Conservation (phyloP, 1,140 invertebrate genomes). For the Drosophila nebulosa region DNA sequence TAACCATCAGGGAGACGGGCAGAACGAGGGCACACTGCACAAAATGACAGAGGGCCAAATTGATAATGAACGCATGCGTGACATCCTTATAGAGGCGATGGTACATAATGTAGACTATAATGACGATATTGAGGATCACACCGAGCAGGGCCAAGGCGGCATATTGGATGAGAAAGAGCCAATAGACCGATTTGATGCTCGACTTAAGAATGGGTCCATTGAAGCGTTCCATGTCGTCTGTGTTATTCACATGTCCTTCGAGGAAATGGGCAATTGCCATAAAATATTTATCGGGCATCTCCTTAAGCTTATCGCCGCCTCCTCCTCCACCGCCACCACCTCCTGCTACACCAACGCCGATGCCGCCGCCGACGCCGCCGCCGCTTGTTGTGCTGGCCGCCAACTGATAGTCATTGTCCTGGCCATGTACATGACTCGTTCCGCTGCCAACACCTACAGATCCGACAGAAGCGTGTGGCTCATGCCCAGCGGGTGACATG, state of each 20-base stretch:
- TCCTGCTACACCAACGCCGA: too few relatives aligned
- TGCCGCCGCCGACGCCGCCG: too few relatives aligned
- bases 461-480: slow-evolving; percentile 20
- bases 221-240: slow-evolving; percentile 59
- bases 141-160: slow-evolving; percentile 83
- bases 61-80: slow-evolving; percentile 86
- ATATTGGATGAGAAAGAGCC: slow-evolving; percentile 86
- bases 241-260: slow-evolving; percentile 60
- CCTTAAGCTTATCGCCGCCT: slow-evolving; percentile 53
- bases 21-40: slow-evolving; percentile 86
- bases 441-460: neutral
- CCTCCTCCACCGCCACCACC: too few relatives aligned
- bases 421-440: neutral
- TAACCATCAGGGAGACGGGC: slow-evolving; percentile 86
- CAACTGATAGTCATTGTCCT: slow-evolving; percentile 26
- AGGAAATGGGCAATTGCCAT: slow-evolving; percentile 65
- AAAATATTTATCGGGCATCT: slow-evolving; percentile 72
- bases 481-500: slow-evolving; percentile 60
- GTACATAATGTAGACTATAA: slow-evolving; percentile 84
- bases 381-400: slow-evolving; percentile 30
- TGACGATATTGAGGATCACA: slow-evolving; percentile 83
- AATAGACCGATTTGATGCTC: slow-evolving; percentile 83
- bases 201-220: slow-evolving; percentile 74
- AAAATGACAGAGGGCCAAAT: slow-evolving; percentile 86
- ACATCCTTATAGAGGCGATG: slow-evolving; percentile 85